phyloP scores from a whole-genome alignment of 2,113 vertebrate genomes.

The Calidris pugnax region DNA sequence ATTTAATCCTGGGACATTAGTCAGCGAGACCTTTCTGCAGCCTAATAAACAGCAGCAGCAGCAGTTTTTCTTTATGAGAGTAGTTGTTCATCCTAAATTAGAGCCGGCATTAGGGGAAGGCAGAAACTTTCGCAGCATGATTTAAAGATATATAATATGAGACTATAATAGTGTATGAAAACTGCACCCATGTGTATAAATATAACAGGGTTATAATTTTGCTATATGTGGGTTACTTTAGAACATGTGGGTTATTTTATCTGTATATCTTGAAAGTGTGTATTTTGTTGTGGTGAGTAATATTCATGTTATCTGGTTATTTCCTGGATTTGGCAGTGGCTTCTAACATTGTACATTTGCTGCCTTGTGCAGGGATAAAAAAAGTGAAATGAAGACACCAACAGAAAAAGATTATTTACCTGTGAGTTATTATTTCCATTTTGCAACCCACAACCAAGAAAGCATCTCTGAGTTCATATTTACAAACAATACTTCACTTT shows the following conservation, averaged over 20 bases:
- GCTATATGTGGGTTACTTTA: constrained; percentile 63
- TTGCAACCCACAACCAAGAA: neutral
- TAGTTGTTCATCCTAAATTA: constrained; percentile 88
- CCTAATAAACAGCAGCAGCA: constrained; percentile 85
- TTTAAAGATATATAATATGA: constrained; percentile 82
- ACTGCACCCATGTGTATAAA: constrained; percentile 79
- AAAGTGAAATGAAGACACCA: neutral
- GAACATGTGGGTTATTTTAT: constrained; percentile 65
- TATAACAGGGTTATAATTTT: constrained; percentile 76
- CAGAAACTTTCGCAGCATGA: constrained; percentile 79
- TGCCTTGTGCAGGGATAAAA: neutral
- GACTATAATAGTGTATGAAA: constrained; percentile 76
- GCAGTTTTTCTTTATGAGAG: constrained; percentile 88
- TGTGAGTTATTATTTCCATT: neutral
- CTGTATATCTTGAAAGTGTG: constrained; percentile 47
- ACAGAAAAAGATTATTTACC: neutral
- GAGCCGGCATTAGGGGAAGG: constrained; percentile 75
- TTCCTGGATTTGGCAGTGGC: neutral
- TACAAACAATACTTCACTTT: neutral
- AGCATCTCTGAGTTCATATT: neutral
- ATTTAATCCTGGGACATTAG: constrained; percentile 86
- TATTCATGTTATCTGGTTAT: neutral
- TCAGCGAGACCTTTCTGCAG: constrained; percentile 85
- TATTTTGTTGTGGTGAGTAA: constrained; percentile 53
- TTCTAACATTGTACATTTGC: neutral